Evolutionary conservation across 64 coral and sea anemone genomes (phyloP).

Genomic region (Pocillopora damicornis): DNA sequence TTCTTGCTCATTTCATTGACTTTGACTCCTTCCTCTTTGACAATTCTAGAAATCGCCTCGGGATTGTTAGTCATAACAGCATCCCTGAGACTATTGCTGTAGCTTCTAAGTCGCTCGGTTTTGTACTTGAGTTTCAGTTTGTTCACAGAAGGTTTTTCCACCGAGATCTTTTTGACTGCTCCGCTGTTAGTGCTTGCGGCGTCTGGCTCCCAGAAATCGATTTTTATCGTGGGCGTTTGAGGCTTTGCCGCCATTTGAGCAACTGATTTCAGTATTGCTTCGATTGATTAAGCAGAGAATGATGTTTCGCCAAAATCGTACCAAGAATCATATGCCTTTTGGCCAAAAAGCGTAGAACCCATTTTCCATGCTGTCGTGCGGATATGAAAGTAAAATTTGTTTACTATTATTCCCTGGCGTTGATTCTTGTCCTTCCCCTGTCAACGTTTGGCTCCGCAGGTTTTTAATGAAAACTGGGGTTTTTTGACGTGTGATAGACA

Average conservation of each 20-base stretch:
- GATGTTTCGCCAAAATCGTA: not conserved
- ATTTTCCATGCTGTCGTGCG: not conserved
- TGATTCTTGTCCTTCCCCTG: not conserved
- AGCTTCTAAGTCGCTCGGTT: not conserved
- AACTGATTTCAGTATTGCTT: not conserved
- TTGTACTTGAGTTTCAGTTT: constrained; percentile 19
- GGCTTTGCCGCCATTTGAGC: constrained; percentile 1
- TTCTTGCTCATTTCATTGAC: constrained; percentile 13
- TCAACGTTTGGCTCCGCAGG: not conserved
- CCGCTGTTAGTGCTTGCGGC: not conserved
- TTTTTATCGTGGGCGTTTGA: constrained; percentile 21
- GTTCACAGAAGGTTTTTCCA: not conserved
- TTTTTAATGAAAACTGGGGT: not conserved
- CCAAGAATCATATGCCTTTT: not conserved
- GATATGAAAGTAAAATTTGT: not conserved
- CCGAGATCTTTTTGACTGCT: not conserved
- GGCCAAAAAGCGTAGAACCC: not conserved
- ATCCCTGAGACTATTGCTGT: not conserved
- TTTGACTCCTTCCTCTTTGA: constrained; percentile 19
- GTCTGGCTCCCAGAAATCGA: constrained; percentile 27
- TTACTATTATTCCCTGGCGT: not conserved
- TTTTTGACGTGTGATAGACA: constrained; percentile 1
- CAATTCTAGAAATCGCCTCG: constrained; percentile 13
- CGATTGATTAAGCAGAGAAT: not conserved
- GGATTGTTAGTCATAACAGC: constrained; percentile 7